Base-by-base conservation (phyloP, 2,888 invertebrate genomes). In the Gerris lacustris region DNA sequence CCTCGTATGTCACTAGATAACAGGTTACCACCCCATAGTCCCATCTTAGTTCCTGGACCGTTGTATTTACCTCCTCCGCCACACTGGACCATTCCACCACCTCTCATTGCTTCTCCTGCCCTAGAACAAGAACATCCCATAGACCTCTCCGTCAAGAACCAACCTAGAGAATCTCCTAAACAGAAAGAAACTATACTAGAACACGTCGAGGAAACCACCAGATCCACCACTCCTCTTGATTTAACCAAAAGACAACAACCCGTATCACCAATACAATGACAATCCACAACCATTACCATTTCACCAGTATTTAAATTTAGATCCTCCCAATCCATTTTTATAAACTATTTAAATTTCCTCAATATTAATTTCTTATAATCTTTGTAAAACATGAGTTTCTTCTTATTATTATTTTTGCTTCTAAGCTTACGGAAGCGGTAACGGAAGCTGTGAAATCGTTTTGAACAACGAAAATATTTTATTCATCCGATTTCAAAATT, bases 111-210 rank as follows among this genome's bases (percentile, higher is more conserved):
- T 9, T 64, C 64, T 4, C 64, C 47, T 18, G 70, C 55, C 70
- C 78, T 80, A 44, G 81, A 82, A 66, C 84, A 84, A 75, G 83
- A 84, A 66, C 80, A 82, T 68, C 82, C 82, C 18, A 82, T 82
- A 70, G 82, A 82, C 74, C 77, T 82, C n/a, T 82, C 82, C 72
- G 76, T 82, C 7, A 78, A 80, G 55, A 77, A 9, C 55, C 31
- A 2, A 62, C 64, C 64, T 17, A 64, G 64, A n/a, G 31, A 64
- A 4, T 64, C 64, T 9, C 11, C 80, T 0, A 47, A 70, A 4
- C 62, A 72, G 15, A 45, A 69, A 11, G 45, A 69, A 5, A 68
- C 70, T 7, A 66, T 63, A n/a, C 67, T 68, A 17, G 67, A 71
- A 7, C 69, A 71, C 43, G 9, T 62, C 63, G 63, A 66, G 47